A percentile compares a stretch with the other conserved stretches of the same genome.
Conservation (phyloP, 2,113 vertebrate species). For the Ivindomyrus marchei region DNA sequence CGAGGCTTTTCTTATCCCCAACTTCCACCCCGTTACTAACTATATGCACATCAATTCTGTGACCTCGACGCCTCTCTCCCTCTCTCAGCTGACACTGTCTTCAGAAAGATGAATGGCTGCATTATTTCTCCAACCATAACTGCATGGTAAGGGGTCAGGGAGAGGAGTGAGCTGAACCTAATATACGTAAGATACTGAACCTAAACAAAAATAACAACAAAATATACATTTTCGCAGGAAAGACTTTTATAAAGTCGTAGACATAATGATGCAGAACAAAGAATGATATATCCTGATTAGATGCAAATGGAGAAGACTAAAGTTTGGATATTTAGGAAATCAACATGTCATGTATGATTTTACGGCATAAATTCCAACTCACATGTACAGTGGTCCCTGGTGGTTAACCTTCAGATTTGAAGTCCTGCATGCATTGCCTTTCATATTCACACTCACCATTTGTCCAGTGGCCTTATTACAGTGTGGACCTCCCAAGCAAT, state of each 20-base stretch:
- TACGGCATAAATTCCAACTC: background rate
- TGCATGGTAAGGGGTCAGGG: conserved; percentile 20
- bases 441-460: conserved; percentile 20
- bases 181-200: background rate
- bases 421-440: background rate
- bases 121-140: conserved; percentile 20
- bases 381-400: background rate
- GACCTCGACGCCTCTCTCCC: background rate
- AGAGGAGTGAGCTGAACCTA: background rate
- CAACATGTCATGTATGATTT: background rate
- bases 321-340: background rate
- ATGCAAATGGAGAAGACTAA: background rate
- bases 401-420: background rate
- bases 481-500: conserved; percentile 5
- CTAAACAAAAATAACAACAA: background rate
- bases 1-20: conserved; percentile 58
- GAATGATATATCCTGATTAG: background rate
- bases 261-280: background rate
- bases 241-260: background rate
- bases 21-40: conserved; percentile 75
- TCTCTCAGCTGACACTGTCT: background rate
- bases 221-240: background rate
- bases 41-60: conserved; percentile 57
- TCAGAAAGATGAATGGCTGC: conserved; percentile 19
- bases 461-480: conserved; percentile 39